Evolutionary conservation across 2,797 vertebrate species (phyloP), one percentile per base, ranked within the genome.

Genomic region (Adrianichthys oophorus): DNA sequence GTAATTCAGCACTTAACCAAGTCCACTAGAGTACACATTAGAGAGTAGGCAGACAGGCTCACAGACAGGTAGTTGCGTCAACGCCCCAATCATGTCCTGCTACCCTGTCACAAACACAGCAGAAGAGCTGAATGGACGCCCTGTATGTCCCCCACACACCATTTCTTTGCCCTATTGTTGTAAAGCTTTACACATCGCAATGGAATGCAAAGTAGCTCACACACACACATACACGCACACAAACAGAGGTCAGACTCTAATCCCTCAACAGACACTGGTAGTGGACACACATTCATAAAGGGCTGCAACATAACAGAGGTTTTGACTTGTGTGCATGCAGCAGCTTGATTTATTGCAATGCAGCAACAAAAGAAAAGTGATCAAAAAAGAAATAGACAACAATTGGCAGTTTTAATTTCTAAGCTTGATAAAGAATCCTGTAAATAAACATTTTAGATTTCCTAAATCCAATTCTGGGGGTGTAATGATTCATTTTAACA

Each of bases 101-200:
- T 7, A 55, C 49, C 21, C 16, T 32, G 42, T 32, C 23, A 26
- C 41, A 40, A 32, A 50, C 41, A 23, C 32, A 65, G 3, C 55
- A 65, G 44, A 41, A 44, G 62, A 21, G 45, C 26, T 82, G 66
- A 88, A 83, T 84, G 68, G 76, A 56, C 42, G 55, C 55, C 56
- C 80, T 79, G 71, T 80, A 51, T 42, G 57, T 53, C 41, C 52
- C 56, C 16, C 44, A 41, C 46, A 62, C 50, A 73, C 54, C 59
- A 57, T 72, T 74, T 78, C 57, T 76, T 69, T 65, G 72, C 62
- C 41, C 84, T 76, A 84, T 88, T 92, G 89, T 91, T 88, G 43
- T 23, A 19, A 58, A 52, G 76, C 68, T 78, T 71, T 74, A 83
- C 83, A 60, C 83, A 87, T 85, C 24, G 46, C 82, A 73, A 59